These are phyloP conservation scores for Wiebesia pumilae DNA, from an alignment of 1,140 invertebrate genomes.

Conservation along the genomic window DNA sequence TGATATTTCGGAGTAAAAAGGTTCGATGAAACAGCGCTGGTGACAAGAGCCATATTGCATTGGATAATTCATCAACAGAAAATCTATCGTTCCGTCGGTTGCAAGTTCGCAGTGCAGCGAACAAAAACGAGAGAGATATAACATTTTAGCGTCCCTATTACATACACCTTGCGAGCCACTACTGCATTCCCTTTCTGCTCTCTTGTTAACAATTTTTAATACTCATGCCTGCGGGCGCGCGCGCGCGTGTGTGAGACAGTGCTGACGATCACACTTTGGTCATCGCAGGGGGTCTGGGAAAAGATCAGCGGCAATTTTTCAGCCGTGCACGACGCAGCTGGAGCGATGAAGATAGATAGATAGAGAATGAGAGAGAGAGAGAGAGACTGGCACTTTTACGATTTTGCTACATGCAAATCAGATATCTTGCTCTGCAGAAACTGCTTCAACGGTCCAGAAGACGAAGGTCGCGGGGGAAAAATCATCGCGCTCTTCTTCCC, in stretches of 20 bases:
- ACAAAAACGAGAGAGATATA: constrained; percentile 5
- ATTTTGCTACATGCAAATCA: constrained; percentile 52
- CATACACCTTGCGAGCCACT: not conserved
- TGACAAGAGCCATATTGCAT: not conserved
- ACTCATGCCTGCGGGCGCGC: too few species aligned
- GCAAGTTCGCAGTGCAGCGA: not conserved
- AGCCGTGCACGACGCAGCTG: not conserved
- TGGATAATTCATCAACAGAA: constrained; percentile 24
- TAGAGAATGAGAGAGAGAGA: not conserved
- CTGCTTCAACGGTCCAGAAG: constrained; percentile 30
- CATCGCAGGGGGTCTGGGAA: constrained; percentile 49
- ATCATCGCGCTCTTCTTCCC: constrained; percentile 28
- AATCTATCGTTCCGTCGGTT: constrained; percentile 16
- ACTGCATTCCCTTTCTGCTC: not conserved
- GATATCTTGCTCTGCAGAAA: constrained; percentile 38
- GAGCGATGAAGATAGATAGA: not conserved
- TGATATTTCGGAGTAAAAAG: not conserved
- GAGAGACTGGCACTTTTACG: constrained; percentile 12
- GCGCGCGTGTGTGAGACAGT: too few species aligned
- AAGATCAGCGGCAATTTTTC: constrained; percentile 31
- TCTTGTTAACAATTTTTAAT: too few species aligned
- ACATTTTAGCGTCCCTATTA: constrained; percentile 11
- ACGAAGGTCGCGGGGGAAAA: constrained; percentile 42
- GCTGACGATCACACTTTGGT: constrained; percentile 21
- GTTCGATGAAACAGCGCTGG: not conserved